These are phyloP conservation scores for Pycnonotus jocosus DNA, from an alignment of 2,113 vertebrate genomes.

Conservation along the genomic window DNA sequence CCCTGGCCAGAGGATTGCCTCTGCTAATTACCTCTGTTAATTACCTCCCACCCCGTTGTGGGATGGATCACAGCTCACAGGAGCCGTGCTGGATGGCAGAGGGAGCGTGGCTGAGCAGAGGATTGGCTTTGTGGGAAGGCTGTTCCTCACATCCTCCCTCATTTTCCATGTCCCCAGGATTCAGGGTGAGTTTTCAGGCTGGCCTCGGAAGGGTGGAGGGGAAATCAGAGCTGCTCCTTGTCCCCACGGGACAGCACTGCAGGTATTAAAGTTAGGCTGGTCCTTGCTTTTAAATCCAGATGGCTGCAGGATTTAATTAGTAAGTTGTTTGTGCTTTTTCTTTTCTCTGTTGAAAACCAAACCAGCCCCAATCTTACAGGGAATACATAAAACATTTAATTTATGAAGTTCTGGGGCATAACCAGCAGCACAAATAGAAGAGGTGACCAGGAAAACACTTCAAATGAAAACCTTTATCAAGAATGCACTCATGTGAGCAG, in stretches of 20 bases:
- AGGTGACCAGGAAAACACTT: neutral
- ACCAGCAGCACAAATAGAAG: neutral
- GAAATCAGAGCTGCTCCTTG: neutral
- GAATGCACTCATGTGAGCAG: neutral
- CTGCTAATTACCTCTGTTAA: neutral
- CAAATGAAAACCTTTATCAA: neutral
- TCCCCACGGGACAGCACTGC: neutral
- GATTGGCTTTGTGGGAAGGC: neutral
- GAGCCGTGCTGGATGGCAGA: neutral
- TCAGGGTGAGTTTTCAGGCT: neutral
- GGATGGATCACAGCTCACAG: fast-evolving
- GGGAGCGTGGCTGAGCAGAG: neutral
- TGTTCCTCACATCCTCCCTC: neutral
- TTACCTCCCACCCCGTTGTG: fast-evolving
- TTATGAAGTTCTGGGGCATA: neutral
- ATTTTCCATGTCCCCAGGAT: neutral
- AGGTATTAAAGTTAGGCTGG: neutral
- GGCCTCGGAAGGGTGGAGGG: conserved; percentile 13
- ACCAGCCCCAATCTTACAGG: fast-evolving
- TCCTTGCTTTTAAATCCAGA: conserved; percentile 13
- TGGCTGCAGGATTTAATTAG: neutral
- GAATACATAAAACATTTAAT: neutral
- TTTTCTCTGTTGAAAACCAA: neutral
- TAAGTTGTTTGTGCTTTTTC: neutral
- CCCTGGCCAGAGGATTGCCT: neutral